These are phyloP conservation scores for Himalopsyche japonica DNA, from an alignment of 2,888 invertebrate genomes.

Conservation along the genomic window DNA sequence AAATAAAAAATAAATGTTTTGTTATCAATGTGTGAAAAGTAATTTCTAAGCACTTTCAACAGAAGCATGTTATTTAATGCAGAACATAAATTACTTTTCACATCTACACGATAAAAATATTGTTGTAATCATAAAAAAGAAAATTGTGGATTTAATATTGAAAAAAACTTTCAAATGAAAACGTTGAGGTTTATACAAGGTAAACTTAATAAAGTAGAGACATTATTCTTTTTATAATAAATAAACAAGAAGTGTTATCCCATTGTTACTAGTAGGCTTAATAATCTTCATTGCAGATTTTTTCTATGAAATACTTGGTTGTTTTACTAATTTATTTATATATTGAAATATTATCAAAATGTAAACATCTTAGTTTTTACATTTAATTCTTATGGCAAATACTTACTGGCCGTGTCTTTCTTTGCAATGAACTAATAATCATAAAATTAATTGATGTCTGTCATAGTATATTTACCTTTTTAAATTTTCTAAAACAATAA, in stretches of 20 bases:
- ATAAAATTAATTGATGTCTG: too few species aligned
- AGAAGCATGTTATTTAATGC: neutral
- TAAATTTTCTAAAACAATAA: too few species aligned
- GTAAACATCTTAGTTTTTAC: too few species aligned
- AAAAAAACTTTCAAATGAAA: conserved; percentile 30
- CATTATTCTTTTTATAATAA: conserved; percentile 21
- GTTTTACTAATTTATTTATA: neutral
- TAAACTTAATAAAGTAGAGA: conserved; percentile 48
- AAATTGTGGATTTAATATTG: conserved; percentile 1
- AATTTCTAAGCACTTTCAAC: neutral
- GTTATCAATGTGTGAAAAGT: neutral
- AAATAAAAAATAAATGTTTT: neutral
- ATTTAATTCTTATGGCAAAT: too few species aligned
- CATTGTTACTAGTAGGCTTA: conserved; percentile 26
- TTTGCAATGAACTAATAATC: too few species aligned
- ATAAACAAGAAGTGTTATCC: conserved; percentile 22
- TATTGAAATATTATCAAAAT: neutral
- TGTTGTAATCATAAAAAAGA: neutral
- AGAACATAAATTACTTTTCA: neutral
- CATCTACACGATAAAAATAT: neutral
- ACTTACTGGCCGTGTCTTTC: too few species aligned
- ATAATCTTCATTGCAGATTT: neutral
- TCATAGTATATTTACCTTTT: too few species aligned
- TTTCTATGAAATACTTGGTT: neutral
- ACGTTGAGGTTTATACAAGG: conserved; percentile 60